A percentile compares a stretch with the other conserved stretches of the same genome.
Conservation (phyloP, 2,113 vertebrate genomes). For the Campylorhamphus procurvoides region DNA sequence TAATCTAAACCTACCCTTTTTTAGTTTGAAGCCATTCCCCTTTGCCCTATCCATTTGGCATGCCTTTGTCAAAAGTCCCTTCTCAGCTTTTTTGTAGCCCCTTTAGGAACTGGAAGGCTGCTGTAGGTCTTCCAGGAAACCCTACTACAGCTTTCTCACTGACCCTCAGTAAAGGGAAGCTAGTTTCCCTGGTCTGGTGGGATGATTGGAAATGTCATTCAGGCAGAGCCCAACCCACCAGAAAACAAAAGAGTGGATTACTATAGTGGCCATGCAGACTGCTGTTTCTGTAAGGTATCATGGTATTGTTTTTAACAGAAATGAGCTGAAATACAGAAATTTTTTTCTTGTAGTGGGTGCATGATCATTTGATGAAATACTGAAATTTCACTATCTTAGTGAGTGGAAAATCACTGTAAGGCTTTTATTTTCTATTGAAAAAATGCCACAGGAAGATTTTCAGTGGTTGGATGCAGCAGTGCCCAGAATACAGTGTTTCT, state of each 20-base stretch:
- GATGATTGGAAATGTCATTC: not conserved
- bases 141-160: not conserved
- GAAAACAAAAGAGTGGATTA: not conserved
- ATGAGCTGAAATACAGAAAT: not conserved
- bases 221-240: not conserved
- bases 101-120: not conserved
- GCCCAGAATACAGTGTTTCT: not conserved
- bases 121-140: not conserved
- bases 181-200: not conserved
- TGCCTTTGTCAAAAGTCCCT: not conserved
- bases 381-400: not conserved
- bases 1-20: not conserved
- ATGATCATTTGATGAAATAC: not conserved
- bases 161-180: not conserved
- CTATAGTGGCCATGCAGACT: not conserved
- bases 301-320: not conserved
- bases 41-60: not conserved
- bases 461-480: not conserved
- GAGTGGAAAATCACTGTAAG: not conserved
- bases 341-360: not conserved
- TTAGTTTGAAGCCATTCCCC: not conserved
- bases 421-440: not conserved
- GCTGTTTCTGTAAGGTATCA: rapidly evolving
- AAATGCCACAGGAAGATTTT: not conserved
- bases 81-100: not conserved